Evolutionary conservation across 2,113 vertebrate species (phyloP), one percentile per base, ranked within the genome.

Genomic region (Protobothrops mucrosquamatus): DNA sequence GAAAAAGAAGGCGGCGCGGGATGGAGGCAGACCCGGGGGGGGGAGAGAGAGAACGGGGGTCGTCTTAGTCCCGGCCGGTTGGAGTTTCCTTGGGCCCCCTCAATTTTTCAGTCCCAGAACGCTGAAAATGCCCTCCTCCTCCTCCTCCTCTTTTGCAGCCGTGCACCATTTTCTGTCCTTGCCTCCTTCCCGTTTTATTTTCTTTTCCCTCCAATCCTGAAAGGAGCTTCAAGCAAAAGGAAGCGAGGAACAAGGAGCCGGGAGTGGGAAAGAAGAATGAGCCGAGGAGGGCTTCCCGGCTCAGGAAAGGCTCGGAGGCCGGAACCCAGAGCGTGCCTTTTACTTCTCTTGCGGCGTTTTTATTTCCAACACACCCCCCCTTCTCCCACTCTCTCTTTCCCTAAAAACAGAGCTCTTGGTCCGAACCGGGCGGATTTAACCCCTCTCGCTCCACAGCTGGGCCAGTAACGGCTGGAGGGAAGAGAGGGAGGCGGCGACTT

Each of bases 171-270:
- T 89, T 85, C 4, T 85, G 18, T 23, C 12, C 22, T 51, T 87
- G 22, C n/a, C 29, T 34, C 34, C n/a, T 52, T 43, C 14, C 12
- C 9, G 15, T 52, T 12, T 51, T 74, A 22, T n/a, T 69, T 51
- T 24, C 2, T 9, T 59, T 59, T 22, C 11, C 3, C 29, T 43
- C 48, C 39, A 18, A 39, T 91, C 85, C 86, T 34, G 29, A 56
- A 74, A 26, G 12, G 34, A 81, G 86, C 8, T 59, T 92, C 56
- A 59, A 92, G 88, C 85, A 89, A 94, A 94, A 94, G 26, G 88
- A 69, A 90, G 24, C 87, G 15, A 7, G 22, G 10, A 81, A 39
- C 69, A 39, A 81, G 34, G 64, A 64, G 61, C 54, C 15, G 14
- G 26, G 7, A 46, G 64, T 3, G n/a, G n/a, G 29, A 34, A 48